phyloP scores from a whole-genome alignment of 2,113 vertebrate genomes.

The Ophthalmolycus amberensis region DNA sequence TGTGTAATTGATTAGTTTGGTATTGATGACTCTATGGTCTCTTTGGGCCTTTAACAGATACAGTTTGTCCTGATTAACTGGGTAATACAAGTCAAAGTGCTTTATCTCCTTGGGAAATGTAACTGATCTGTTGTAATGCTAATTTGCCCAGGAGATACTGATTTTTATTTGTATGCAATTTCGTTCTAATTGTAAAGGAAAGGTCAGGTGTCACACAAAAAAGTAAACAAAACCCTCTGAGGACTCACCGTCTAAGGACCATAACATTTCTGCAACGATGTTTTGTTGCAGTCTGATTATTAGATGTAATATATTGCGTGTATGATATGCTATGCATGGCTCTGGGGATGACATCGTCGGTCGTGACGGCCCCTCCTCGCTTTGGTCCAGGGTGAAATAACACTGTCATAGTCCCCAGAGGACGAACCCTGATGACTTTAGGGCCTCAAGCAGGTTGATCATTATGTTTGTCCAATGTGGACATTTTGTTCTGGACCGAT shows the following conservation, averaged over 20 bases:
- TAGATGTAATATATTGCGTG: too few relatives aligned
- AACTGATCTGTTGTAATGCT: background rate
- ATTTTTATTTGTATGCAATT: background rate
- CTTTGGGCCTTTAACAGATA: background rate
- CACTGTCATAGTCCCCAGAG: background rate
- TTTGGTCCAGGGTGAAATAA: background rate
- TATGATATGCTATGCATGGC: too few relatives aligned
- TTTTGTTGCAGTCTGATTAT: too few relatives aligned
- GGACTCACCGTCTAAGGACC: too few relatives aligned
- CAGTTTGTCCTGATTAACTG: background rate
- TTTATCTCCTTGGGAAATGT: background rate
- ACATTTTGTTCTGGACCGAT: background rate
- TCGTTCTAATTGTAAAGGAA: background rate
- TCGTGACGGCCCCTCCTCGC: background rate
- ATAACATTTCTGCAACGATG: too few relatives aligned
- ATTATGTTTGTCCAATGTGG: background rate
- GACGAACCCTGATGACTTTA: background rate
- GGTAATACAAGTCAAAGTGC: background rate
- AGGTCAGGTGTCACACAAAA: background rate
- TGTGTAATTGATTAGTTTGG: background rate
- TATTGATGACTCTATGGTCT: background rate
- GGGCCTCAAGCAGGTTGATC: background rate
- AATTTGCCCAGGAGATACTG: background rate
- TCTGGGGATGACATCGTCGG: too few relatives aligned
- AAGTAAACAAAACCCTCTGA: too few relatives aligned